Evolutionary conservation across 1,140 invertebrate genomes (phyloP), one percentile per base, ranked within the genome.

Genomic region (Uloborus diversus): DNA sequence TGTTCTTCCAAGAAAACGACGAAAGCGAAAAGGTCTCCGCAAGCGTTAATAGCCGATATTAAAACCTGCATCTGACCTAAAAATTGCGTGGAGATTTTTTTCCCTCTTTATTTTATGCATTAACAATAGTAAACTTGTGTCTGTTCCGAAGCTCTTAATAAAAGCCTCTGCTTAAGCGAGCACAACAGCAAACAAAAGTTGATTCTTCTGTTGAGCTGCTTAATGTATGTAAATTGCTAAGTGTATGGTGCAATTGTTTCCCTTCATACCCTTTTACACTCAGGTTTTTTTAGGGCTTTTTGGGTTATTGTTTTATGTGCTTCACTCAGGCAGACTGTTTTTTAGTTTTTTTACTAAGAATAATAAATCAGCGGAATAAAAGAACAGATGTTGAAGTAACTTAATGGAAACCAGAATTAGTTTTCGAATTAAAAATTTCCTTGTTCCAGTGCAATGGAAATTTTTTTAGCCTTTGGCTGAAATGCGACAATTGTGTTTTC

Each of bases 371-470:
- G 51, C 51, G 51, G 25, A 47, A 68, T 68, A 68, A 68, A 68
- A 68, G 42, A 51, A 51, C 47, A 47, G 65, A 68, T 68, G 64
- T 49, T 68, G 25, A 32, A 51, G 65, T 68, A 51, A 32, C 65
- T 51, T 68, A 68, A 68, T 68, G 33, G 65, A 51, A 51, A 27
- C n/a, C 42, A 27, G 51, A 68, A 68, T 51, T 68, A 51, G 28
- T 27, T 68, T 13, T 37, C 42, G 28, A 68, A 49, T 47, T 68
- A 68, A 68, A 28, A 68, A 51, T n/a, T 4, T 47, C 47, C 20
- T 32, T 30, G 49, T 68, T 68, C 57, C n/a, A n/a, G 23, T 9
- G 20, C 27, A 28, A n/a, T n/a, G n/a, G 20, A 28, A 30, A 17
- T 32, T 32, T 28, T 61, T 61, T 30, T 14, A 0, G 4, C 30